These are phyloP conservation scores for Hylyphantes graminicola DNA, from an alignment of 1,140 invertebrate genomes.

Conservation along the genomic window DNA sequence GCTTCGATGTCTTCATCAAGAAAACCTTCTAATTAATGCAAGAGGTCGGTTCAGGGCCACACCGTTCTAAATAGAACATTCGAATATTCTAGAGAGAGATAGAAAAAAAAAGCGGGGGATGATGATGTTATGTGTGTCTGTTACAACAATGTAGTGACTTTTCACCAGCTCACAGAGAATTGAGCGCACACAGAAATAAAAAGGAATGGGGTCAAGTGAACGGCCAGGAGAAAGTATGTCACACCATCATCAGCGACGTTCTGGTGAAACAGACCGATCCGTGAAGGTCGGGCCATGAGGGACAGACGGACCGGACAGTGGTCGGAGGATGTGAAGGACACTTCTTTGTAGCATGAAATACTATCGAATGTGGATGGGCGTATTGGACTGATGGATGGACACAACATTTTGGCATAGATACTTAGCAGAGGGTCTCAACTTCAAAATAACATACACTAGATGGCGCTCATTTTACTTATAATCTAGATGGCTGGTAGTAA, in stretches of 20 bases:
- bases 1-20: not conserved
- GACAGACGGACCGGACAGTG: too few species aligned
- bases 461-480: too few species aligned
- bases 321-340: too few species aligned
- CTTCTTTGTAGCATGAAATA: too few species aligned
- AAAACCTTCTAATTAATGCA: not conserved
- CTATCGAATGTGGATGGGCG: too few species aligned
- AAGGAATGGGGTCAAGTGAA: constrained; percentile 43
- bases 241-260: constrained; percentile 19
- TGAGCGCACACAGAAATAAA: constrained; percentile 16
- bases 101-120: constrained; percentile 21
- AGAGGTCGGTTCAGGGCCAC: constrained; percentile 21
- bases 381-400: too few species aligned
- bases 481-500: too few species aligned
- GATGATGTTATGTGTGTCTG: not conserved
- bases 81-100: too few species aligned
- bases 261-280: not conserved
- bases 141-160: not conserved
- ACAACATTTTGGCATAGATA: too few species aligned
- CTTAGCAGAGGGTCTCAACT: too few species aligned
- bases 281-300: too few species aligned
- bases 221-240: constrained; percentile 28
- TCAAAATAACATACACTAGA: too few species aligned
- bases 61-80: not conserved
- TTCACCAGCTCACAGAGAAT: not conserved